Base-by-base conservation (phyloP, 2,888 invertebrate genomes). In the Hydriomena furcata region DNA sequence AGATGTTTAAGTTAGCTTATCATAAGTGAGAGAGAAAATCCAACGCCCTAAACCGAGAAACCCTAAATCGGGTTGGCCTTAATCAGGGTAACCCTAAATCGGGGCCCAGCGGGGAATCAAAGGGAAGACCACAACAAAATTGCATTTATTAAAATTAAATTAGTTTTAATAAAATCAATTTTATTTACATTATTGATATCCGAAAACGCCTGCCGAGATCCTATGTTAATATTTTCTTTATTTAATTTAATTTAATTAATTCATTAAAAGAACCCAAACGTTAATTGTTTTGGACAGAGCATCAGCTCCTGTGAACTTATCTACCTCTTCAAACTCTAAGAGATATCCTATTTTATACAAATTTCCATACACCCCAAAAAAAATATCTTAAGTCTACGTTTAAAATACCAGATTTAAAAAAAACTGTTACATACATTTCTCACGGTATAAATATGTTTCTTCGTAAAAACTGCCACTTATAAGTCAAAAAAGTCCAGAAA, bases 321-420 rank as follows among this genome's bases (percentile, higher is more conserved):
- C 75, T 76, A 58, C 46, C 41, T 51, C 34, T 32, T 37, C 54
- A 56, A 56, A 52, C 81, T 82, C 76, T 78, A 84, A 76, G 76
- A 80, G 79, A 76, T 79, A 81, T 69, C 72, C 84, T 85, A 88
- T 80, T 87, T 89, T 88, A 83, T 88, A 88, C 87, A 88, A 65
- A 74, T 79, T 68, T 86, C 86, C 88, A 82, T 86, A 87, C 86
- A 88, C 87, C 88, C 83, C 73, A 71, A 75, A 80, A 79, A 76
- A 77, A 79, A 74, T 74, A 76, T 34, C 48, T 49, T 59, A 61
- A n/a, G 44, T 32, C 80, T 84, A 84, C 67, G 70, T 69, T 65
- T 71, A 76, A 73, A 77, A 73, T 82, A 81, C 73, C 71, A 69
- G 60, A 77, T 70, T 68, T 56, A 68, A 61, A 73, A 77, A 73